Conservation (phyloP, 2,797 vertebrate genomes). For the Pipistrellus pipistrellus region DNA sequence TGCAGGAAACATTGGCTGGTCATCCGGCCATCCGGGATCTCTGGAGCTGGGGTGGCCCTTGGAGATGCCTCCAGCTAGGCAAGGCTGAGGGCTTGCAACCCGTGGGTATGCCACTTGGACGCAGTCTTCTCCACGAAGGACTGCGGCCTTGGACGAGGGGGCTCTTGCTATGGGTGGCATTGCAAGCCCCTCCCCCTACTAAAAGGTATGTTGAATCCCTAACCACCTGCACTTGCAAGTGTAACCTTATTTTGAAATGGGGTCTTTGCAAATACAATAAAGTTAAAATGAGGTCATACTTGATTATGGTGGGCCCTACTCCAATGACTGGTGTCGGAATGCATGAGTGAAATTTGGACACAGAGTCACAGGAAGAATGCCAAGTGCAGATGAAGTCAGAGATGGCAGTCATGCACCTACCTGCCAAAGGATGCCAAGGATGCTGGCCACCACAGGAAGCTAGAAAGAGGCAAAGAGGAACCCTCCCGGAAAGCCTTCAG, state of each 20-base stretch:
- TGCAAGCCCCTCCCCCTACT: too few relatives aligned
- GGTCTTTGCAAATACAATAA: background rate
- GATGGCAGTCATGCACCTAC: background rate
- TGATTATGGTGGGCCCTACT: background rate
- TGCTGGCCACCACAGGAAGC: background rate
- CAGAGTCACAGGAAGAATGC: background rate
- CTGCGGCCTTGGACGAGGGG: accelerated
- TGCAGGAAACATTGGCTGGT: background rate
- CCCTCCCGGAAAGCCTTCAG: accelerated
- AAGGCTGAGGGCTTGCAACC: background rate
- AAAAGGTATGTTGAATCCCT: background rate
- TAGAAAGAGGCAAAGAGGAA: background rate
- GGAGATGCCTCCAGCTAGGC: background rate
- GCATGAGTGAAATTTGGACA: background rate
- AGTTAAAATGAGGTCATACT: background rate
- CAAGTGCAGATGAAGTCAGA: background rate
- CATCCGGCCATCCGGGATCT: background rate
- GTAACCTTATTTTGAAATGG: background rate
- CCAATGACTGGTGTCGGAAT: background rate
- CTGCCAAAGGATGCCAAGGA: background rate
- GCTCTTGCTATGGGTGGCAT: background rate
- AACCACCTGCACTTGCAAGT: background rate
- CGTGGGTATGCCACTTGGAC: background rate
- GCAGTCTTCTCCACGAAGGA: background rate
- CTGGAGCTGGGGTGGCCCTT: background rate